Evolutionary conservation across 2,888 invertebrate genomes (phyloP), one percentile per base, ranked within the genome.

Genomic region (Archaeoteleia sp.): DNA sequence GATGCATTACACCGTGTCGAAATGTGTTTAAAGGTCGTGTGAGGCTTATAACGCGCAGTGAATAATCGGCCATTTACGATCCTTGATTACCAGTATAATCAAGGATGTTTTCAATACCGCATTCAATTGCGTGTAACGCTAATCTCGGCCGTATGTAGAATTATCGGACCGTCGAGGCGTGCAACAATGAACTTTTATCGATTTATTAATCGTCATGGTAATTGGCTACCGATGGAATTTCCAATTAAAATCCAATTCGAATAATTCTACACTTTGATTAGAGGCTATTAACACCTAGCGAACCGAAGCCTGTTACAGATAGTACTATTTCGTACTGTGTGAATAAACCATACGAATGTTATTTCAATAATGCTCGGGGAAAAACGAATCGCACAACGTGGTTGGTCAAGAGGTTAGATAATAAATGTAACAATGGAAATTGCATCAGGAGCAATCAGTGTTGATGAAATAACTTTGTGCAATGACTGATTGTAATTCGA

Each of bases 241-340:
- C 67, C 66, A 77, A 78, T 78, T 78, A 78, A 77, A 76, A 72
- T 74, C 67, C 48, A 66, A 73, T 71, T 51, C 68, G 73, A 75
- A 73, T 73, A 73, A 73, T 74, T 61, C 60, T 39, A 69, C 34
- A 49, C 58, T 74, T 72, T 67, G 74, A 76, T 78, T 72, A 67
- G 57, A 54, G 46, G 67, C 70, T 63, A 76, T 75, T 71, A 62
- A 74, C 63, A 66, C 63, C 20, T 62, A 29, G 27, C 23, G 37
- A 32, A 13, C 15, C 34, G 67, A 58, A 53, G 60, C 53, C 32
- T 46, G 39, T 67, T 67, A 71, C 66, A 73, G 67, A 69, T 68
- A 70, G 53, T 32, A 45, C 61, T 20, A 63, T 70, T 73, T 63
- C 65, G 40, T 35, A 60, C 54, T 65, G 20, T 5, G 20, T n/a